Evolutionary conservation across 2,113 vertebrate species (phyloP).

Genomic region (Grallaria varia): DNA sequence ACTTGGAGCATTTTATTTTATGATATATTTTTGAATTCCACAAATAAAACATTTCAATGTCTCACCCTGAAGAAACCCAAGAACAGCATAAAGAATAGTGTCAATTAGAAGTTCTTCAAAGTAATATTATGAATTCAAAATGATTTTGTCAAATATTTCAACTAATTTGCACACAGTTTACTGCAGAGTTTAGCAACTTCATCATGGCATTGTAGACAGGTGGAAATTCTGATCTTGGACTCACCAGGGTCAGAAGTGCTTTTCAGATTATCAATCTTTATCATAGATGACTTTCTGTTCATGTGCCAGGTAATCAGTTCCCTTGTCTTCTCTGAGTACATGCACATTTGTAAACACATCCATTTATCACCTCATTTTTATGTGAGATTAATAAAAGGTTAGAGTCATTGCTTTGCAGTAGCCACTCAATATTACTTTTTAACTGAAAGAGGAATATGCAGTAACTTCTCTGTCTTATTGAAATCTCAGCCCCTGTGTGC

Average conservation of each 20-base stretch:
- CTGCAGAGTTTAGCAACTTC: background rate
- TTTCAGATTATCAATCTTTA: background rate
- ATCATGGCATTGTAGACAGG: rapidly evolving
- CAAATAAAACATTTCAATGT: background rate
- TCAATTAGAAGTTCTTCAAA: background rate
- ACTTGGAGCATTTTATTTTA: background rate
- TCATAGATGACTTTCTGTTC: background rate
- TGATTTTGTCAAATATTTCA: background rate
- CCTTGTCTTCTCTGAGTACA: background rate
- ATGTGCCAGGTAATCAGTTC: background rate
- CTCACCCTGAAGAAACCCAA: background rate
- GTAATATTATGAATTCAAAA: background rate
- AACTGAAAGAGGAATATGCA: background rate
- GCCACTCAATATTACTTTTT: background rate
- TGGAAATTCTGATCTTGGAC: background rate
- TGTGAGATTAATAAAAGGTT: background rate
- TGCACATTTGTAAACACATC: background rate
- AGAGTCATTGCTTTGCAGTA: background rate
- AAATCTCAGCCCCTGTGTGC: background rate
- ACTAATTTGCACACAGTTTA: background rate
- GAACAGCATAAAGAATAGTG: background rate
- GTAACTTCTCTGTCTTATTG: background rate
- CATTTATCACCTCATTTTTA: background rate
- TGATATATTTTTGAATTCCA: background rate
- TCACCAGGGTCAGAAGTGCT: background rate